Base-by-base conservation (phyloP, 37 sponge, comb jelly and placozoan genomes). In the Geodia barretti region DNA sequence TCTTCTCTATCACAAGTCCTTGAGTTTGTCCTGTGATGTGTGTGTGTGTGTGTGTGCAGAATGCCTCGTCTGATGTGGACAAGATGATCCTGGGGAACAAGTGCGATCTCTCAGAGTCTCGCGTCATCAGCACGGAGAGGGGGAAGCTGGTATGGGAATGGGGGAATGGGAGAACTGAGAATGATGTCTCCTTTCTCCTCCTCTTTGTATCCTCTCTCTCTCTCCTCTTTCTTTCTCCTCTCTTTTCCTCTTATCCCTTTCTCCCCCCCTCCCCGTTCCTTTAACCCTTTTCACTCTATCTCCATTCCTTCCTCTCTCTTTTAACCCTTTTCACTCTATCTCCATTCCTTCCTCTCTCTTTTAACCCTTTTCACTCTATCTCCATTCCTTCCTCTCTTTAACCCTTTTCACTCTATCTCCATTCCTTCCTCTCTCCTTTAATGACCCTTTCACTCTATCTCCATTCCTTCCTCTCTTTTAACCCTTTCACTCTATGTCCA, bases 41-140 rank as follows among this genome's bases (percentile, higher is more conserved):
- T 47, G 54, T 47, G 14, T 34, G 71, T 72, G 26, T 41, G 33
- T 34, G n/a, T 37, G 21, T 69, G 8, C 70, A 97, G 98, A 92
- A 98, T 81, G 99, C 99, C 7, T 88, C 99, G 2, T 85, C 95
- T 5, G 99, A 98, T 76, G 99, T 98, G 38, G 99, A 98, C 85
- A 96, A 93, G 71, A 96, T 98, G 97, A 96, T 98, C 1, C 84
- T 98, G 1, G 99, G 93, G 29, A 98, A 98, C 85, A 98, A 98
- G 83, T 98, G 97, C 79, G 99, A 98, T 66, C 78, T 94, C 20
- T 92, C 87, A 17, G 99, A 98, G 30, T 82, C 93, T 1, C 65
- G 99, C 41, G 89, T 90, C 33, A 95, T 98, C 64, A 88, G 91
- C 79, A 85, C 73, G 54, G 97, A 98, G 84, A 91, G 92, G 81